Evolutionary conservation across 2,888 invertebrate species (phyloP), one percentile per base, ranked within the genome.

Genomic region (Baronia brevicornis): DNA sequence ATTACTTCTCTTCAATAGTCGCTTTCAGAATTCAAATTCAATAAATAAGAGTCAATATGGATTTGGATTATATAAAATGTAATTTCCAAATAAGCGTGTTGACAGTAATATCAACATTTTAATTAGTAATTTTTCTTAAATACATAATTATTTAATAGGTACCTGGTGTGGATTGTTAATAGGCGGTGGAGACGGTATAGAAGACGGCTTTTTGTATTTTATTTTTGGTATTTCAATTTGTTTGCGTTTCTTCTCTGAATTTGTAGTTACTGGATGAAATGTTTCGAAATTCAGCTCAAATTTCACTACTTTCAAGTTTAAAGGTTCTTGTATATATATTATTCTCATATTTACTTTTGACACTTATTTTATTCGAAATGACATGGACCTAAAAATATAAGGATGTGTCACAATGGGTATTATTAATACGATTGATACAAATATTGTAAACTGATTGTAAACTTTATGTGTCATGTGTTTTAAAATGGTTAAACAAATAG

Each of bases 221-320:
- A 68, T 41, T 33, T 55, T 53, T 5, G 78, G 75, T 41, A 79
- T 44, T 33, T 52, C 61, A 24, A 75, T 67, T 56, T 63, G 51
- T 42, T 67, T 75, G 3, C 34, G 29, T 49, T 63, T 70, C 44
- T 57, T 66, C 43, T 47, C 46, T 12, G 42, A 35, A 22, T 41
- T 52, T 9, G 60, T 51, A 13, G 35, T 59, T 38, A 61, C 55
- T 12, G 48, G 33, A 32, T 48, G 44, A 1, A 75, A 48, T 2
- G 59, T 47, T 12, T 68, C 59, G 29, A 82, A 79, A 43, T 84
- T 75, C 29, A 84, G 43, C 50, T 82, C 79, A 35, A 72, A 78
- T 36, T 63, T 65, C 21, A 84, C 72, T 2, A 84, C 78, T 63
- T 68, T 80, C 29, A 84, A 61, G 57, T 84, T 84, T 38, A 82